Percentiles rank a stretch among this genome's conserved stretches.
phyloP scores from a whole-genome alignment of 2,797 vertebrate genomes.

The Lepus townsendii region DNA sequence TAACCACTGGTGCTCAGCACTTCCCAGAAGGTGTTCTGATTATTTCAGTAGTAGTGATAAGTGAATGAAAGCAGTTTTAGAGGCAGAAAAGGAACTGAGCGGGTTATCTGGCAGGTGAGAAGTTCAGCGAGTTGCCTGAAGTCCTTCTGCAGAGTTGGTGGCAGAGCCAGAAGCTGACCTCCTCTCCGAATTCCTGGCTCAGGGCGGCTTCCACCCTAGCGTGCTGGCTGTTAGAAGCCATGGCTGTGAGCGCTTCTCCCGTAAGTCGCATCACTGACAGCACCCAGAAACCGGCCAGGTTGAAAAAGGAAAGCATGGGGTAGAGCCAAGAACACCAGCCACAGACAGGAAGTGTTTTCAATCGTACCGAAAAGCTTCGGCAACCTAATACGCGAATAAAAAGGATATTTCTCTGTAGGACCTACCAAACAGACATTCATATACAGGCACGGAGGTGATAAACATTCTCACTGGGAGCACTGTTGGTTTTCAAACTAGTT shows the following conservation, averaged over 20 bases:
- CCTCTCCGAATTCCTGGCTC: slow-evolving; percentile 72
- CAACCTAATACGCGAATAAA: slow-evolving; percentile 56
- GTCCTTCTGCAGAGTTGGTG: slow-evolving; percentile 58
- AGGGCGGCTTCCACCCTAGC: slow-evolving; percentile 73
- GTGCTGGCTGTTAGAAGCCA: slow-evolving; percentile 61
- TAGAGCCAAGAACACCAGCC: slow-evolving; percentile 62
- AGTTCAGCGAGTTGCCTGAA: slow-evolving; percentile 35
- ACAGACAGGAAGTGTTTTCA: slow-evolving; percentile 58
- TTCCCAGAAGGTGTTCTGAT: slow-evolving; percentile 67
- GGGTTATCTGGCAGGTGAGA: slow-evolving; percentile 63
- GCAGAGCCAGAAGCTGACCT: slow-evolving; percentile 47
- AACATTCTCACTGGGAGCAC: slow-evolving; percentile 36
- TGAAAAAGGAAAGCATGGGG: slow-evolving; percentile 19
- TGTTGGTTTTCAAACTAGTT: slow-evolving; percentile 34
- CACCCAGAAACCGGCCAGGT: slow-evolving; percentile 42
- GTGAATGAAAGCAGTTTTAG: slow-evolving; percentile 64
- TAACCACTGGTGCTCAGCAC: slow-evolving; percentile 71
- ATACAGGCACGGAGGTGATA: neutral
- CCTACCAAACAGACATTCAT: slow-evolving; percentile 14
- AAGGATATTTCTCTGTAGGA: slow-evolving; percentile 51
- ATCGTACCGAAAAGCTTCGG: slow-evolving; percentile 62
- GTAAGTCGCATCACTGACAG: slow-evolving; percentile 67
- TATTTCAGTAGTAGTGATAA: slow-evolving; percentile 39
- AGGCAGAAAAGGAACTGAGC: slow-evolving; percentile 32
- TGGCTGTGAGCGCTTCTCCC: slow-evolving; percentile 53